Evolutionary conservation across 2,113 vertebrate genomes (phyloP).

Genomic region (Semicossyphus pulcher): DNA sequence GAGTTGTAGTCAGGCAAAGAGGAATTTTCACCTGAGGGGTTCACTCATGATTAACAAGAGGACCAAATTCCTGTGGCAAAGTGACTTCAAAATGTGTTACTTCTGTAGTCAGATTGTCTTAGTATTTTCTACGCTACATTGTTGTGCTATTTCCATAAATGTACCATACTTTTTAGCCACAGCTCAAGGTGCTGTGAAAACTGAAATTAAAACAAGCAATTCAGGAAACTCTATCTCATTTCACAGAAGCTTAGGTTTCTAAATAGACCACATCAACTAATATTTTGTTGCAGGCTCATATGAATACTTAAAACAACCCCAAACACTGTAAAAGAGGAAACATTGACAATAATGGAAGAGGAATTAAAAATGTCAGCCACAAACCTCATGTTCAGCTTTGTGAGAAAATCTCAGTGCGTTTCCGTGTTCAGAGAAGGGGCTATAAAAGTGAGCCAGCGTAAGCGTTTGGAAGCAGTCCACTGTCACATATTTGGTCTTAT

Average conservation of each 20-base stretch:
- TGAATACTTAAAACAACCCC: too few species aligned
- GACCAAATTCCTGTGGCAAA: not conserved
- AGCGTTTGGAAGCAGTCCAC: not conserved
- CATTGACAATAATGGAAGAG: not conserved
- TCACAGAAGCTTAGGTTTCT: too few species aligned
- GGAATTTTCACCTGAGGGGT: constrained; percentile 10
- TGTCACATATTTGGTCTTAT: constrained; percentile 10
- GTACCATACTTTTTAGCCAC: too few species aligned
- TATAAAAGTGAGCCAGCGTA: not conserved
- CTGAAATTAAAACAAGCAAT: too few species aligned
- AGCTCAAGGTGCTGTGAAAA: too few species aligned
- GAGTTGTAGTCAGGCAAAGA: not conserved
- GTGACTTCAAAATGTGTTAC: not conserved
- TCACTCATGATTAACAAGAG: not conserved
- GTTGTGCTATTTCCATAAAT: too few species aligned
- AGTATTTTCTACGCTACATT: too few species aligned
- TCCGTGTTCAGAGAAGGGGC: too few species aligned
- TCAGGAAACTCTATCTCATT: too few species aligned
- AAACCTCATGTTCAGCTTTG: not conserved
- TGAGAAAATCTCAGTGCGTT: not conserved
- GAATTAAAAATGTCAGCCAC: not conserved
- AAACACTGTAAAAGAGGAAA: not conserved
- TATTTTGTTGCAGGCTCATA: too few species aligned
- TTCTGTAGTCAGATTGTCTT: too few species aligned
- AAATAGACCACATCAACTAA: too few species aligned